Conservation (phyloP, 2,113 vertebrate genomes). For the Eudyptes chrysolophus region DNA sequence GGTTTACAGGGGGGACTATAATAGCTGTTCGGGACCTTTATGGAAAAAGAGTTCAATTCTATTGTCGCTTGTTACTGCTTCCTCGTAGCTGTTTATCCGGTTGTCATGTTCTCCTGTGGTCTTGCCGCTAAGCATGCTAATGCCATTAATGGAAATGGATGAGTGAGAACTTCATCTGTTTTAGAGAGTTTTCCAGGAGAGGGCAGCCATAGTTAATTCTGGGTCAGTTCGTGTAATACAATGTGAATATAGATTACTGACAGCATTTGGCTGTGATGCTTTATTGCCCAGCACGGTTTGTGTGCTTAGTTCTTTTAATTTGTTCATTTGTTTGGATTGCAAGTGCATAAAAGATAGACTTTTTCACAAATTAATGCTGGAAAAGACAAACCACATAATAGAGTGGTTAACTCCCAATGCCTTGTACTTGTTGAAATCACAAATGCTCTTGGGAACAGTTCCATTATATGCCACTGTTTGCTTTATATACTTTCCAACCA, state of each 20-base stretch:
- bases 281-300: conserved; percentile 4
- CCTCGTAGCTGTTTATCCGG: background rate
- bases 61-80: background rate
- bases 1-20: background rate
- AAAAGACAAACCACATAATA: background rate
- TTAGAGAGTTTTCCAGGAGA: conserved; percentile 40
- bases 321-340: conserved; percentile 28
- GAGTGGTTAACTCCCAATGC: background rate
- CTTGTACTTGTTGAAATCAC: background rate
- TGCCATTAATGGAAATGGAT: conserved; percentile 8
- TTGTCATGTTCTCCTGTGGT: background rate
- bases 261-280: background rate
- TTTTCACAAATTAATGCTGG: conserved; percentile 32
- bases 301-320: conserved; percentile 40
- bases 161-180: conserved; percentile 25
- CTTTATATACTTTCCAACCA: background rate
- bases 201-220: conserved; percentile 59
- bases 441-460: background rate
- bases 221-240: conserved; percentile 1
- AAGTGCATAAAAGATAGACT: background rate
- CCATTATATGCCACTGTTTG: background rate
- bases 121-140: conserved; percentile 8
- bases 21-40: background rate
- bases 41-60: background rate
- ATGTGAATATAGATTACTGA: conserved; percentile 15